Evolutionary conservation across 2,888 invertebrate genomes (phyloP).

Genomic region (Bedellia somnulentella): DNA sequence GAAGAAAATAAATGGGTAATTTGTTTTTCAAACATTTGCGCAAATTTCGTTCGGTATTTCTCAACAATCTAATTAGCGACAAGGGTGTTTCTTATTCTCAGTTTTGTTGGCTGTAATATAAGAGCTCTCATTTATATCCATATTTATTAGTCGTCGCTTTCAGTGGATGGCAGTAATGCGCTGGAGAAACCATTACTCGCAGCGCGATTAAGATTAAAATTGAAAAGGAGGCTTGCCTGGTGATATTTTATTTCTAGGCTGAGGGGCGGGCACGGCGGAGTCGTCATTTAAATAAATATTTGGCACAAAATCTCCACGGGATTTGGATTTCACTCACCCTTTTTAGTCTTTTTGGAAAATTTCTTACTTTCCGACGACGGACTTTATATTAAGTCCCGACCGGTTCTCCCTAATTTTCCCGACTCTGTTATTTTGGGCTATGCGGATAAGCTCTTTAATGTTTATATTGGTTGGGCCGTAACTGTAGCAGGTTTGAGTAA

Average conservation of each 20-base stretch:
- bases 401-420: slow-evolving; percentile 12
- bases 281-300: slow-evolving; percentile 35
- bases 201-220: slow-evolving; percentile 22
- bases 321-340: slow-evolving; percentile 19
- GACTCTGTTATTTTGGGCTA: slow-evolving; percentile 12
- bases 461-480: slow-evolving; percentile 11
- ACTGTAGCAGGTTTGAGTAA: no score
- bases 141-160: slow-evolving; percentile 24
- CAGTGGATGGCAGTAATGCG: slow-evolving; percentile 14
- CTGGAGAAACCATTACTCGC: slow-evolving; percentile 22
- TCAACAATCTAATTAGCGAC: slow-evolving; percentile 1
- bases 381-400: slow-evolving; percentile 10
- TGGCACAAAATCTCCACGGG: slow-evolving; percentile 20
- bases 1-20: no score
- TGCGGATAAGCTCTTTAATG: slow-evolving; percentile 10
- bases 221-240: slow-evolving; percentile 16
- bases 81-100: slow-evolving; percentile 13
- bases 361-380: slow-evolving; percentile 12
- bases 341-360: slow-evolving; percentile 13
- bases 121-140: slow-evolving; percentile 19
- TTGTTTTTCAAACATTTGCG: no score
- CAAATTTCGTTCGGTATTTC: no score
- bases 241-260: slow-evolving; percentile 26
- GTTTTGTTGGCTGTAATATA: slow-evolving; percentile 13
- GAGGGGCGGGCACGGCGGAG: slow-evolving; percentile 16